phyloP scores from a whole-genome alignment of 2,113 vertebrate genomes.

The Ondatra zibethicus region DNA sequence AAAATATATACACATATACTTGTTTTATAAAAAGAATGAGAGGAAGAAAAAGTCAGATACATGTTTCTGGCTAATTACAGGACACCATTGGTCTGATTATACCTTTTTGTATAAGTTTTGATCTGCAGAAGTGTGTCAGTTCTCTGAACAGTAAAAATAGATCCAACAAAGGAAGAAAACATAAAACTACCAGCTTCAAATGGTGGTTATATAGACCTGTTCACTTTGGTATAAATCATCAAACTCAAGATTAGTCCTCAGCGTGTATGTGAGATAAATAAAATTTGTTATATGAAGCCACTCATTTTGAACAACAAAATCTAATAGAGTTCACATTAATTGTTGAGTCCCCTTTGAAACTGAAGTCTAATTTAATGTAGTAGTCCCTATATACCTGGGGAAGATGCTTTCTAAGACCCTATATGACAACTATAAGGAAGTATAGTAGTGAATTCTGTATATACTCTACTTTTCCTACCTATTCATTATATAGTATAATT shows the following conservation, averaged over 20 bases:
- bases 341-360: not conserved
- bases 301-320: slow-evolving; percentile 8
- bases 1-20: not conserved
- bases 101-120: not conserved
- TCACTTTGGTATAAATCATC: not conserved
- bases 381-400: no score
- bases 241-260: not conserved
- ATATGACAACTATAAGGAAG: not conserved
- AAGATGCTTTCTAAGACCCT: not conserved
- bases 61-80: not conserved
- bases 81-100: not conserved
- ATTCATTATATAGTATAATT: not conserved
- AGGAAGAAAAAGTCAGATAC: not conserved
- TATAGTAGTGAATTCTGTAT: not conserved
- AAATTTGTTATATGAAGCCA: not conserved
- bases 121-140: not conserved
- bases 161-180: not conserved
- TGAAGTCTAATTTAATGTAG: not conserved
- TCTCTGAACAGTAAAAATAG: not conserved
- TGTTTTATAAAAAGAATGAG: not conserved
- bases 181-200: not conserved
- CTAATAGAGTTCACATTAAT: not conserved
- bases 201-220: not conserved
- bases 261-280: not conserved
- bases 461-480: not conserved